A percentile compares a stretch with the other conserved stretches of the same genome.
phyloP scores from a whole-genome alignment of 2,113 vertebrate genomes.

The Hyaena hyaena region DNA sequence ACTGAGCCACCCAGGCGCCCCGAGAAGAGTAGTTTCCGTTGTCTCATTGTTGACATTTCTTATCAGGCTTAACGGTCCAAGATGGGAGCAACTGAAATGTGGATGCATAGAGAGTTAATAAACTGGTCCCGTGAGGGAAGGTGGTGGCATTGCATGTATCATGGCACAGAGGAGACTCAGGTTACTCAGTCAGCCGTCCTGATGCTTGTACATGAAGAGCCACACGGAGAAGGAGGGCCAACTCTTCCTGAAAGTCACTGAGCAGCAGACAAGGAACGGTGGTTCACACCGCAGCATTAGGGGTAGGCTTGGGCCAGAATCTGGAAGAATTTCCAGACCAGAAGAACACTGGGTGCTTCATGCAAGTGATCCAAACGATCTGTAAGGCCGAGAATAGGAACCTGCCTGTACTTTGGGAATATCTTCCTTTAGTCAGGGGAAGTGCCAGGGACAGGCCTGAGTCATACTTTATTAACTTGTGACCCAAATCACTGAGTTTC shows the following conservation, averaged over 20 bases:
- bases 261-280: not conserved
- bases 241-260: not conserved
- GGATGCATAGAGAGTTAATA: not conserved
- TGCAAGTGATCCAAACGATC: no score
- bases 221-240: not conserved
- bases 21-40: not conserved
- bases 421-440: not conserved
- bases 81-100: slow-evolving; percentile 22
- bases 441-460: not conserved
- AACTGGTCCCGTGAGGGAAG: slow-evolving; percentile 1
- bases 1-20: no score
- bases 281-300: not conserved
- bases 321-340: not conserved
- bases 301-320: not conserved
- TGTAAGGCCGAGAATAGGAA: not conserved
- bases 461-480: not conserved
- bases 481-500: not conserved
- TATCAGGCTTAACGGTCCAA: not conserved
- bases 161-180: not conserved
- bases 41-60: not conserved
- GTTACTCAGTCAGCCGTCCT: not conserved
- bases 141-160: not conserved
- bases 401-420: not conserved
- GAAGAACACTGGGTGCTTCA: not conserved
- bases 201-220: not conserved